Percentiles rank a stretch among this genome's conserved stretches.
phyloP scores from a whole-genome alignment of 2,797 vertebrate species.

The Anisognathus igniventris region DNA sequence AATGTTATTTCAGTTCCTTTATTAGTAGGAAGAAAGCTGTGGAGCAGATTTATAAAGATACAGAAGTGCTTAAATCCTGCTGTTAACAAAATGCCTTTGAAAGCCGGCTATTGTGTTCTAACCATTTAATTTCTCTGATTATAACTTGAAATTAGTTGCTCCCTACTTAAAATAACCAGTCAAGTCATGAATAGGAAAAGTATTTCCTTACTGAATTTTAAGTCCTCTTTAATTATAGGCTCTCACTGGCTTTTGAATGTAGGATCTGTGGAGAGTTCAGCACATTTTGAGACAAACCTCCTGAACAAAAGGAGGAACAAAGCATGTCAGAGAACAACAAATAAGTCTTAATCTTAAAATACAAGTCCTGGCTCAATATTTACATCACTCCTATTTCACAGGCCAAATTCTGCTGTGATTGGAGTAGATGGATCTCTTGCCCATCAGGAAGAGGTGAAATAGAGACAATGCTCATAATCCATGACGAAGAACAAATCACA shows the following conservation, averaged over 20 bases:
- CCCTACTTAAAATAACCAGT: conserved; percentile 4
- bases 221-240: not conserved
- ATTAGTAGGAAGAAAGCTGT: not conserved
- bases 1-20: not conserved
- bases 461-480: not conserved
- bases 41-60: not conserved
- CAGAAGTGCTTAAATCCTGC: not conserved
- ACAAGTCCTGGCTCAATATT: not conserved
- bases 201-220: conserved; percentile 11
- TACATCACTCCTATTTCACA: not conserved
- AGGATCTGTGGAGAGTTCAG: not conserved
- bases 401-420: not conserved
- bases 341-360: not conserved
- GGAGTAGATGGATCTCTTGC: not conserved
- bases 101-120: not conserved
- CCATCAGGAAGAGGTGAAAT: not conserved
- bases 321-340: not conserved
- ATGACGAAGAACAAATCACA: not conserved
- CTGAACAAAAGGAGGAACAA: not conserved
- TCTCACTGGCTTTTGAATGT: conserved; percentile 10
- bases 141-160: not conserved
- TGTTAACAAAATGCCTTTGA: conserved; percentile 2
- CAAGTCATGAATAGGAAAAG: not conserved
- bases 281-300: not conserved
- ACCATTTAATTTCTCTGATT: not conserved